Conservation (phyloP, 2,888 invertebrate species). For the Automeris io region DNA sequence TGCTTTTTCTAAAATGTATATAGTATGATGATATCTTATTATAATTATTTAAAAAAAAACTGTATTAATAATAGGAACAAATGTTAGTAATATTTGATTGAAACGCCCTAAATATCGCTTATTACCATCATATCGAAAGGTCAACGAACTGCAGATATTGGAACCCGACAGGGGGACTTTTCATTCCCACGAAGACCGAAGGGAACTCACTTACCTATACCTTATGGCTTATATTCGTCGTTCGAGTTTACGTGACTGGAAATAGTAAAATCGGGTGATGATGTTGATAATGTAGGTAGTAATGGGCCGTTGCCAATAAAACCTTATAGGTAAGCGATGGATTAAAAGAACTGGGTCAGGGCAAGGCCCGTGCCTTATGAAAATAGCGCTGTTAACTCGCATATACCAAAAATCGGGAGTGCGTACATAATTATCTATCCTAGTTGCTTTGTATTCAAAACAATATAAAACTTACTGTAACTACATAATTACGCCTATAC, state of each 20-base stretch:
- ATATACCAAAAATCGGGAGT: slow-evolving; percentile 37
- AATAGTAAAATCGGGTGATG: slow-evolving; percentile 77
- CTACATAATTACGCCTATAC: too few relatives aligned
- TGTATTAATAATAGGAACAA: too few relatives aligned
- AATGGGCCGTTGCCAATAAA: slow-evolving; percentile 75
- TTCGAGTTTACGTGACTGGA: slow-evolving; percentile 75
- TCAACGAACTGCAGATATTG: slow-evolving; percentile 30
- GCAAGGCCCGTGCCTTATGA: slow-evolving; percentile 63
- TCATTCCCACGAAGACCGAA: slow-evolving; percentile 27
- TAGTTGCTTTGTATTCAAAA: slow-evolving; percentile 32
- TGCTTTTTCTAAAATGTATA: too few relatives aligned
- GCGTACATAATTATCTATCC: slow-evolving; percentile 44
- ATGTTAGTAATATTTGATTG: not conserved
- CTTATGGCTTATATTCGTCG: slow-evolving; percentile 69
- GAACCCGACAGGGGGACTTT: slow-evolving; percentile 26
- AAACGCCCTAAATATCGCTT: not conserved
- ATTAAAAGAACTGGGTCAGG: slow-evolving; percentile 74
- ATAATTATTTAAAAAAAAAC: too few relatives aligned
- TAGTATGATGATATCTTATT: too few relatives aligned
- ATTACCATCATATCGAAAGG: slow-evolving; percentile 11
- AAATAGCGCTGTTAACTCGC: slow-evolving; percentile 57
- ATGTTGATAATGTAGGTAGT: slow-evolving; percentile 76
- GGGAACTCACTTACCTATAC: slow-evolving; percentile 27
- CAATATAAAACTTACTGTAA: too few relatives aligned
- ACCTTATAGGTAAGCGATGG: slow-evolving; percentile 77